These are phyloP conservation scores for Pyrocoelia pectoralis DNA, from an alignment of 2,888 invertebrate genomes.

Conservation along the genomic window DNA sequence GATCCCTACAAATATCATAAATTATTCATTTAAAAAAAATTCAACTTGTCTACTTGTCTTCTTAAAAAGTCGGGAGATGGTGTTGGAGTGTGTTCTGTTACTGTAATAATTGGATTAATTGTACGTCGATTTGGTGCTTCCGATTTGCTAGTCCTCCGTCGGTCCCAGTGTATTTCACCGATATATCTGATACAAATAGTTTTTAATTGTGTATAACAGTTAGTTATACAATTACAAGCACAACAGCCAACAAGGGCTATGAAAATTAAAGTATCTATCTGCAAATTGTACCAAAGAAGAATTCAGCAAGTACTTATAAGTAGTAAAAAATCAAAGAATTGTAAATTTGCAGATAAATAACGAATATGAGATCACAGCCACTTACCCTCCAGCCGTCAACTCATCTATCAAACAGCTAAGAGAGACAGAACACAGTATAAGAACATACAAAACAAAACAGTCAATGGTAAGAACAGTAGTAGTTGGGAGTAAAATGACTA, in stretches of 20 bases:
- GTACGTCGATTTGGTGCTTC: slow-evolving; percentile 69
- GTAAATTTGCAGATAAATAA: slow-evolving; percentile 25
- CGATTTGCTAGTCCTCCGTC: slow-evolving; percentile 64
- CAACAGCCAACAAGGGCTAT: background rate
- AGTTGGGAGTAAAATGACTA: background rate
- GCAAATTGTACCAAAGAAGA: background rate
- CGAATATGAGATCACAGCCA: slow-evolving; percentile 49
- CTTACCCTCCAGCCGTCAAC: slow-evolving; percentile 83
- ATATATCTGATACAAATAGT: slow-evolving; percentile 66
- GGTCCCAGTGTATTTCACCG: slow-evolving; percentile 74
- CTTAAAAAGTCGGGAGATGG: slow-evolving; percentile 88
- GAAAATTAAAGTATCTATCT: background rate
- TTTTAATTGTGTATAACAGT: background rate
- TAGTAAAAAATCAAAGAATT: background rate
- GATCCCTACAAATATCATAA: slow-evolving; percentile 68
- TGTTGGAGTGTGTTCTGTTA: slow-evolving; percentile 94
- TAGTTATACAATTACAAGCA: background rate
- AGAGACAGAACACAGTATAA: slow-evolving; percentile 56
- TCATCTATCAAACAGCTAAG: slow-evolving; percentile 88
- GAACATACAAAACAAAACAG: slow-evolving; percentile 53
- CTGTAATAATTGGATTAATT: slow-evolving; percentile 94
- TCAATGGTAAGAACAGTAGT: slow-evolving; percentile 27
- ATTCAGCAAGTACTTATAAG: background rate
- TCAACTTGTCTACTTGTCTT: slow-evolving; percentile 67
- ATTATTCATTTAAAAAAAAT: background rate